phyloP scores from a whole-genome alignment of 2,113 vertebrate genomes.

The Hystrix brachyura region DNA sequence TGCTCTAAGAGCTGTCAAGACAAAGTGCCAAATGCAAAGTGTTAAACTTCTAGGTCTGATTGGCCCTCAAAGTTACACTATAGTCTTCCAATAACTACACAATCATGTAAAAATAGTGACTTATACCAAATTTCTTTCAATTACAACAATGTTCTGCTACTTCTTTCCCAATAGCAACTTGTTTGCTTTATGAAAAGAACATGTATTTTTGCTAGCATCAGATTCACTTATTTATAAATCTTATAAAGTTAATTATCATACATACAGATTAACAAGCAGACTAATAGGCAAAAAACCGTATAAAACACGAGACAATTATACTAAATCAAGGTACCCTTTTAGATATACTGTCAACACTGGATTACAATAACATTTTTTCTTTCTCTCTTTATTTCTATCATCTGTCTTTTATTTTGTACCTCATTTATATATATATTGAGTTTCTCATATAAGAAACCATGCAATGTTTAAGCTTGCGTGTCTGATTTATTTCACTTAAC shows the following conservation, averaged over 20 bases:
- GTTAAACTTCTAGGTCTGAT: neutral
- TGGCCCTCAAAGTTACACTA: conserved; percentile 23
- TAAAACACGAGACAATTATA: neutral
- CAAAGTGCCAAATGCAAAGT: neutral
- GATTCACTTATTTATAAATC: neutral
- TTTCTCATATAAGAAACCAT: neutral
- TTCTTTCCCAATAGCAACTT: conserved; percentile 8
- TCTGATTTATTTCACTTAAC: neutral
- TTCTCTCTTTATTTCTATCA: too few species aligned
- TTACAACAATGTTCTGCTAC: conserved; percentile 7
- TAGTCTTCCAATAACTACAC: neutral
- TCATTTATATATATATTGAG: neutral
- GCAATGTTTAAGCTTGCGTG: neutral
- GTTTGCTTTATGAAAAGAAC: neutral
- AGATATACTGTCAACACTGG: neutral
- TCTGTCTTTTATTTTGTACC: neutral
- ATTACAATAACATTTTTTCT: neutral
- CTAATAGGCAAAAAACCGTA: neutral
- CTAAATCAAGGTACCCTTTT: neutral
- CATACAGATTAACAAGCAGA: neutral
- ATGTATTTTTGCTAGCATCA: neutral
- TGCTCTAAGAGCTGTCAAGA: neutral
- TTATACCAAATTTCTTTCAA: conserved; percentile 31
- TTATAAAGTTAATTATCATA: neutral
- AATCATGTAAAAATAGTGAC: conserved; percentile 22